A percentile compares a stretch with the other conserved stretches of the same genome.
Evolutionary conservation across 2,797 vertebrate species (phyloP).

Genomic region (Muraenolepis orangiensis): DNA sequence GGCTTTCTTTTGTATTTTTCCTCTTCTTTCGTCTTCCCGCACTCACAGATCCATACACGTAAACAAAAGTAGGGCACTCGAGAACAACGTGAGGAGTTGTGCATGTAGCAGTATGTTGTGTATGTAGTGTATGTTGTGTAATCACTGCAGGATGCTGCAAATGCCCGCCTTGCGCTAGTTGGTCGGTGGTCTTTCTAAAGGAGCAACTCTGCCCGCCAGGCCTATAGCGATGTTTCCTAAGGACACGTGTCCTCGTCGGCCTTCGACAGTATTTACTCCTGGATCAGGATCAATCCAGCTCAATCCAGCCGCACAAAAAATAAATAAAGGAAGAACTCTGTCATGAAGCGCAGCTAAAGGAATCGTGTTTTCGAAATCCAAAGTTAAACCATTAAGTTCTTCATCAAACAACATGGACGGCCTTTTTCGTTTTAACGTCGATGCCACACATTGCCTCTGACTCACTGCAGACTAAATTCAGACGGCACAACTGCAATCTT

Average conservation of each 20-base stretch:
- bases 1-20: background rate
- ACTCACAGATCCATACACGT: background rate
- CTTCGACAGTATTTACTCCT: background rate
- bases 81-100: background rate
- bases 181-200: background rate
- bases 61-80: background rate
- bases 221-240: no score
- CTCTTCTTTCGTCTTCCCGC: background rate
- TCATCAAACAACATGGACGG: background rate
- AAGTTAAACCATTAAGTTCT: background rate
- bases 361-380: background rate
- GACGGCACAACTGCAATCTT: constrained; percentile 12
- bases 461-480: background rate
- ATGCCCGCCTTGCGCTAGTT: background rate
- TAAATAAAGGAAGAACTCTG: no score
- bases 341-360: no score
- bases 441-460: background rate
- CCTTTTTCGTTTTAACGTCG: background rate
- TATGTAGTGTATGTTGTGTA: background rate
- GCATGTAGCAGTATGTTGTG: background rate
- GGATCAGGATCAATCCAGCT: no score
- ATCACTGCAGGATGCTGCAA: background rate
- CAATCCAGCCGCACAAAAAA: no score
- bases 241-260: background rate
- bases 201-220: background rate